Percentiles rank a stretch among this genome's conserved stretches.
These are phyloP conservation scores for Aphelocoma californica DNA, from an alignment of 2,797 vertebrate genomes.

Conservation along the genomic window DNA sequence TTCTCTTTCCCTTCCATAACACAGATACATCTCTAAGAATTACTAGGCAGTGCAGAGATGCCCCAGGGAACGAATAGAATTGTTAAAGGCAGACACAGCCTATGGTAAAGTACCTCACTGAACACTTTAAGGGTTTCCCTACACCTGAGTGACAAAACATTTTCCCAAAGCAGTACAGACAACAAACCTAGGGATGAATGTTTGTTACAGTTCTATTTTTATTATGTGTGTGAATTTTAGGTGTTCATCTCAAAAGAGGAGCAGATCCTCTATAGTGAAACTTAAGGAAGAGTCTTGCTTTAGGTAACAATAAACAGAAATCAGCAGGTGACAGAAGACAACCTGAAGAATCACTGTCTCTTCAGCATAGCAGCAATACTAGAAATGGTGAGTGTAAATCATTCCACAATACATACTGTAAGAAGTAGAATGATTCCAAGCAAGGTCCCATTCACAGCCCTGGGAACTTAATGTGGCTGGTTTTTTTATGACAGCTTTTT, in stretches of 20 bases:
- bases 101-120: neutral
- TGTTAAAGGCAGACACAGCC: neutral
- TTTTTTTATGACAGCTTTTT: neutral
- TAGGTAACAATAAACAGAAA: neutral
- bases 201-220: neutral
- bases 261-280: neutral
- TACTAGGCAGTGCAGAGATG: neutral
- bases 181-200: neutral
- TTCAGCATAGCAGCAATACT: neutral
- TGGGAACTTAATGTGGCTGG: neutral
- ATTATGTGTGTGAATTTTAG: neutral
- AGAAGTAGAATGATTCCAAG: neutral
- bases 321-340: neutral
- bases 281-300: neutral
- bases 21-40: neutral
- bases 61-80: neutral
- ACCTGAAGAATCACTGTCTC: neutral
- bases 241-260: neutral
- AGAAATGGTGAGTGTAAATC: neutral
- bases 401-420: neutral
- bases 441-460: neutral
- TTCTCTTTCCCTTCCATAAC: neutral
- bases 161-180: neutral
- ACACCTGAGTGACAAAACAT: neutral
- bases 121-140: neutral